Percentiles rank a stretch among this genome's conserved stretches.
Conservation (phyloP, 2,113 vertebrate species). For the Damaliscus lunatus region DNA sequence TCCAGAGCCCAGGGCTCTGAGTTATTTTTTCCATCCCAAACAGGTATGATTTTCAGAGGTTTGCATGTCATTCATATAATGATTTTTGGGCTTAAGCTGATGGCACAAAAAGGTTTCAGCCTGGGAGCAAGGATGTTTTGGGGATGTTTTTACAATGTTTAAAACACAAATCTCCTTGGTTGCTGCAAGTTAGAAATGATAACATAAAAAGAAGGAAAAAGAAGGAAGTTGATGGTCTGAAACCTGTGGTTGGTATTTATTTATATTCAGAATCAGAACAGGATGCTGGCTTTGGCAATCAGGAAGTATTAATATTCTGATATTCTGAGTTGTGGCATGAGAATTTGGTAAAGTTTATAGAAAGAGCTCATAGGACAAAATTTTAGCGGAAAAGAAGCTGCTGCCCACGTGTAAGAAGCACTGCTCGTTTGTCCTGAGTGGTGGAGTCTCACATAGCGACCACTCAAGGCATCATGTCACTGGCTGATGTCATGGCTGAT, state of each 20-base stretch:
- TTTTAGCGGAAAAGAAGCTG: constrained; percentile 17
- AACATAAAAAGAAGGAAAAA: constrained; percentile 51
- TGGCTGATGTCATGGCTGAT: accelerated
- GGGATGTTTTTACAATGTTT: constrained; percentile 40
- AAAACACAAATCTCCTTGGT: constrained; percentile 50
- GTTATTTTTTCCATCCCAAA: constrained; percentile 43
- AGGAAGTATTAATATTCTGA: constrained; percentile 36
- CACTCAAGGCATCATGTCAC: background rate
- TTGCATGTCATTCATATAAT: background rate
- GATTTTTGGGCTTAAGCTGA: constrained; percentile 43
- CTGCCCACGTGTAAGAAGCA: background rate
- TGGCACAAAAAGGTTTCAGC: constrained; percentile 16
- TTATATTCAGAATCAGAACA: constrained; percentile 47
- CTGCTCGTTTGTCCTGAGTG: background rate
- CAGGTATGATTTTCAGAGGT: constrained; percentile 27
- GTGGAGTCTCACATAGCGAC: background rate
- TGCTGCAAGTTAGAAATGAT: constrained; percentile 52
- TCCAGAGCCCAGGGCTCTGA: constrained; percentile 21
- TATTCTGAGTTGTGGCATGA: background rate
- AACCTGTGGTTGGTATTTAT: constrained; percentile 4
- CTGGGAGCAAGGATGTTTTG: background rate
- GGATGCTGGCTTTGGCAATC: constrained; percentile 17
- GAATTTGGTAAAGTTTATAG: constrained; percentile 11
- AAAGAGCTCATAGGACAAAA: background rate
- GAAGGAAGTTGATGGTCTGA: constrained; percentile 57